Percentiles rank a stretch among this genome's conserved stretches.
These are phyloP conservation scores for Oscheius sp. DNA, from an alignment of 2,888 invertebrate genomes.

Conservation along the genomic window DNA sequence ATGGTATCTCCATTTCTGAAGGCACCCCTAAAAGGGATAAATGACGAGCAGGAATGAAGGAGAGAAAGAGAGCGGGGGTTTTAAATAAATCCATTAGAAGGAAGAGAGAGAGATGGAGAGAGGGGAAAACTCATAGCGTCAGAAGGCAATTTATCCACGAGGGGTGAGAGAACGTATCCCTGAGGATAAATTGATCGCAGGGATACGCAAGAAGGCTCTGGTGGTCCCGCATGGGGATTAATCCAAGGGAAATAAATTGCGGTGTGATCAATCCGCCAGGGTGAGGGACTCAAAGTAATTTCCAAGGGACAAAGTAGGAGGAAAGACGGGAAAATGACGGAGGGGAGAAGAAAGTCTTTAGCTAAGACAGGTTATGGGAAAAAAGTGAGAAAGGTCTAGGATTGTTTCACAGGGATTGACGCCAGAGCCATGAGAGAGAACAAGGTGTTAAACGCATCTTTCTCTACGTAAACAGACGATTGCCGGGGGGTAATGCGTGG, in stretches of 20 bases:
- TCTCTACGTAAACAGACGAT: too few relatives aligned
- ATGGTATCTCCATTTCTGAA: constrained; percentile 2
- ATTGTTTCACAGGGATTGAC: not conserved
- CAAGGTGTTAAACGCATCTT: too few relatives aligned
- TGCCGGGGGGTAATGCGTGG: not conserved
- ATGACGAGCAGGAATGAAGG: not conserved
- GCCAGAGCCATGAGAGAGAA: too few relatives aligned
- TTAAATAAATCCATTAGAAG: constrained; percentile 12
- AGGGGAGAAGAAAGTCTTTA: not conserved
- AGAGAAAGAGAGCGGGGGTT: not conserved
- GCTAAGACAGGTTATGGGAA: not conserved
- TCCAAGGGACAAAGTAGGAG: constrained; percentile 12
- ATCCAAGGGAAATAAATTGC: constrained; percentile 1
- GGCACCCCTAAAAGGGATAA: too few relatives aligned
- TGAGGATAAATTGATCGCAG: constrained; percentile 17
- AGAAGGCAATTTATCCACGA: constrained; percentile 1
- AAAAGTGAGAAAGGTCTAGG: not conserved
- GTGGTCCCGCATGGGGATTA: constrained; percentile 6
- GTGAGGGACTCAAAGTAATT: not conserved
- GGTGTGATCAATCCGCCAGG: constrained; percentile 9
- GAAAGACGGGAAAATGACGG: not conserved
- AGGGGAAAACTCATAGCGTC: not conserved
- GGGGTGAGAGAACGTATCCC: constrained; percentile 4
- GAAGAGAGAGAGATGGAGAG: not conserved
- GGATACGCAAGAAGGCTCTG: not conserved